A percentile compares a stretch with the other conserved stretches of the same genome.
Conservation (phyloP, 2,888 invertebrate species). For the Molanna angustata region DNA sequence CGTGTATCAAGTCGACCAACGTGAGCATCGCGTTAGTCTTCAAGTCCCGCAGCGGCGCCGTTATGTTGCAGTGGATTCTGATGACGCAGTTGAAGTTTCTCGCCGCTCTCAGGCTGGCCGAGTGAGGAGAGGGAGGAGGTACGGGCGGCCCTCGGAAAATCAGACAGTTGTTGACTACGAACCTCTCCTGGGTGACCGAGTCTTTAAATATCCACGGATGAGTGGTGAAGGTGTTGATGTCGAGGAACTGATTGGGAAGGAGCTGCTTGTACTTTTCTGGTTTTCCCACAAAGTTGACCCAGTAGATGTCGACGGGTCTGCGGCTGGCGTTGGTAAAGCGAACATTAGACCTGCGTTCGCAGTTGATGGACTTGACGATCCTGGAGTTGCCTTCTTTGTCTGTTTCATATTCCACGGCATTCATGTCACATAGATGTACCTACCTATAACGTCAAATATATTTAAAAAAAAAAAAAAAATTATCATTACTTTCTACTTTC, state of each 20-base stretch:
- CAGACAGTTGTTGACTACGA: constrained; percentile 55
- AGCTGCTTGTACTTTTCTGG: constrained; percentile 61
- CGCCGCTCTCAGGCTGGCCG: constrained; percentile 21
- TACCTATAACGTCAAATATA: neutral
- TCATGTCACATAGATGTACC: neutral
- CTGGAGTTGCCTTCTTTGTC: constrained; percentile 19
- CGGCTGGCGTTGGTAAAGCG: constrained; percentile 44
- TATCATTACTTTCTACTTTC: no score
- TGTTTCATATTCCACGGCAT: constrained; percentile 23
- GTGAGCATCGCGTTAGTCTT: constrained; percentile 47
- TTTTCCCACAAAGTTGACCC: constrained; percentile 73
- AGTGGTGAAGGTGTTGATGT: constrained; percentile 72
- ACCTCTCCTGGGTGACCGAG: constrained; percentile 62
- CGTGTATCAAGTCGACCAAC: constrained; percentile 43
- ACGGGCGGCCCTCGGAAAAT: constrained; percentile 28
- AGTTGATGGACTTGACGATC: constrained; percentile 16
- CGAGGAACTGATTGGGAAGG: constrained; percentile 52
- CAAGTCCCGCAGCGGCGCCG: constrained; percentile 52
- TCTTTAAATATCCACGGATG: constrained; percentile 87
- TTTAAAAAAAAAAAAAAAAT: neutral
- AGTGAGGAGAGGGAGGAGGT: constrained; percentile 35
- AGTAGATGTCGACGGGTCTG: constrained; percentile 61
- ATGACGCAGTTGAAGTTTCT: constrained; percentile 4
- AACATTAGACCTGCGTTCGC: constrained; percentile 12
- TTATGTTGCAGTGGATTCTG: constrained; percentile 50